Evolutionary conservation across 1,140 invertebrate species (phyloP).

Genomic region (Drosophila athabasca): DNA sequence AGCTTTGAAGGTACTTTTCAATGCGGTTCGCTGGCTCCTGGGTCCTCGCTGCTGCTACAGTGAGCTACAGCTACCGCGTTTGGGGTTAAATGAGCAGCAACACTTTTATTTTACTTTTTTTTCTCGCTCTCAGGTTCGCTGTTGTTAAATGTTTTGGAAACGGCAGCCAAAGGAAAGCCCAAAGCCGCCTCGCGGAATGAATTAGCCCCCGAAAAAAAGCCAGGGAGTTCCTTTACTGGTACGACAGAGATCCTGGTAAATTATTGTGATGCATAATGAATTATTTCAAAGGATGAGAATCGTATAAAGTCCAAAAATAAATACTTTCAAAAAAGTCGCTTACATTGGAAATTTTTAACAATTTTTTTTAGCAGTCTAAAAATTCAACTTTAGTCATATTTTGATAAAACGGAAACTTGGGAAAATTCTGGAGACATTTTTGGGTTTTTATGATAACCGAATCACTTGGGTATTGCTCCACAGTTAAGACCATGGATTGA

Average conservation of each 20-base stretch:
- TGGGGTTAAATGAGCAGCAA: constrained; percentile 77
- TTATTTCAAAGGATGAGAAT: not conserved
- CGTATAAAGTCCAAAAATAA: too few species aligned
- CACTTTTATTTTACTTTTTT: constrained; percentile 74
- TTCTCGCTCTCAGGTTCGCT: constrained; percentile 66
- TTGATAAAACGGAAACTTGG: too few species aligned
- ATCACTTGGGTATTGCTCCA: too few species aligned
- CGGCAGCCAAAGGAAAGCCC: constrained; percentile 56
- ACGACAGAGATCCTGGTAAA: constrained; percentile 34
- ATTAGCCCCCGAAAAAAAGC: constrained; percentile 29
- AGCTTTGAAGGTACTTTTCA: constrained; percentile 79
- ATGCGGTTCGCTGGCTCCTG: constrained; percentile 76
- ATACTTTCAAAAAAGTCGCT: too few species aligned
- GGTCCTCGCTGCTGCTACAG: constrained; percentile 29
- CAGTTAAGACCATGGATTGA: too few species aligned
- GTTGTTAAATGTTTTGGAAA: constrained; percentile 79
- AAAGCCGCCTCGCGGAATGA: constrained; percentile 54
- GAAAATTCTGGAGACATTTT: too few species aligned
- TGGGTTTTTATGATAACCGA: too few species aligned
- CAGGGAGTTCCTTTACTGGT: constrained; percentile 17
- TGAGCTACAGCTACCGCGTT: constrained; percentile 27
- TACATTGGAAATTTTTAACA: too few species aligned
- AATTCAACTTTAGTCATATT: too few species aligned
- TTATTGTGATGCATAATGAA: constrained; percentile 15
- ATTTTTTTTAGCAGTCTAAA: too few species aligned